Evolutionary conservation across 2,113 vertebrate species (phyloP), one percentile per base, ranked within the genome.

Genomic region (Rhagologus leucostigma): DNA sequence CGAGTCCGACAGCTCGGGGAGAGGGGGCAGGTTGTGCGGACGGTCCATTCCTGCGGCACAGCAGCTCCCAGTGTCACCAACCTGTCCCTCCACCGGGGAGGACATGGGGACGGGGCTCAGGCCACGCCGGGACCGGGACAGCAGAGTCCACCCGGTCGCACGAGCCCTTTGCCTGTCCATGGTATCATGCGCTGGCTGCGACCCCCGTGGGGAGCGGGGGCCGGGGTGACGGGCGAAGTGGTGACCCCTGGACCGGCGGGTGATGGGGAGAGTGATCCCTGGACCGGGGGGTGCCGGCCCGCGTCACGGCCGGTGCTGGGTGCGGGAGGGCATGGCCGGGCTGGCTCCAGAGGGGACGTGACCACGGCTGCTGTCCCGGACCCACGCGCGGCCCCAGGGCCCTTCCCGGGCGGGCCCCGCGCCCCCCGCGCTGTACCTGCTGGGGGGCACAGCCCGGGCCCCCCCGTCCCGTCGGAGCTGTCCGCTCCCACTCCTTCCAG

Each of bases 101-200:
- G 4, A 67, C 53, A 11, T 4, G 14, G 42, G 13, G 39, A 67
- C 33, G 16, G 11, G 7, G 37, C 55, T 50, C 46, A 18, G 33
- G 30, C 42, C 46, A 35, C 22, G 18, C 37, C 3, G 2, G 35
- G 10, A 22, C 32, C 16, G 8, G 7, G 16, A 46, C 22, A 44
- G 37, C 22, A 33, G 50, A 94, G 56, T 65, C 67, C 50, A 30
- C 11, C 32, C 3, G 1, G 18, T 13, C 3, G 3, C 52, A 52
- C 2, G 2, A 18, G 32, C 17, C 1, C 47, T 42, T 32, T 55
- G 24, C 56, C 33, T 4, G 4, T 32, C 47, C 52, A 4, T 1
- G 30, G 32, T 33, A 16, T 11, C 53, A 11, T 10, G 26, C 2
- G 14, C 47, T 26, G 32, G 32, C 41, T 33, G 46, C 9, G 13